Evolutionary conservation across 2,888 invertebrate species (phyloP).

Genomic region (Microdon myrmicae): DNA sequence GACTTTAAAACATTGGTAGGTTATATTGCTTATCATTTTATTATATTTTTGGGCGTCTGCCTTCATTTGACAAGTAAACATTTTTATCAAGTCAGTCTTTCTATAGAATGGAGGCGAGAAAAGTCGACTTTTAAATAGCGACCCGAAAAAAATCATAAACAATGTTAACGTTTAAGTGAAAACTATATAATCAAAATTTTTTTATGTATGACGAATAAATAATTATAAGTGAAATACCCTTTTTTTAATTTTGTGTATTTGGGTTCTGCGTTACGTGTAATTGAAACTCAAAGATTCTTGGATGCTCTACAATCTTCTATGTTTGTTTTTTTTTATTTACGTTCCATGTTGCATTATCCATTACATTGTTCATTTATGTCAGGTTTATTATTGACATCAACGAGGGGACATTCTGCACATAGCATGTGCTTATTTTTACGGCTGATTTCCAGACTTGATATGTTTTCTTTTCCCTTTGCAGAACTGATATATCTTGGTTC

Average conservation of each 20-base stretch:
- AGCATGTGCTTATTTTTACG: constrained; percentile 61
- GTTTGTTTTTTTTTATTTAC: not conserved
- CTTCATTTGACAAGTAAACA: too few relatives aligned
- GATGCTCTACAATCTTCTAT: not conserved
- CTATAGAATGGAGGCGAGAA: too few relatives aligned
- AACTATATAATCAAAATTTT: too few relatives aligned
- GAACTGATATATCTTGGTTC: constrained; percentile 1
- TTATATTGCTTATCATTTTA: too few relatives aligned
- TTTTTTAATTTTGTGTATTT: not conserved
- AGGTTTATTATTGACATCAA: constrained; percentile 56
- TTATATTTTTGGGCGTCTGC: too few relatives aligned
- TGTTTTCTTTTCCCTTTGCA: constrained; percentile 58
- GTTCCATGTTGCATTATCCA: constrained; percentile 12
- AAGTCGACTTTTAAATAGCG: too few relatives aligned
- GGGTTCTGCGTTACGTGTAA: not conserved
- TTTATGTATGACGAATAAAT: too few relatives aligned
- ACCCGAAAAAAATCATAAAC: too few relatives aligned
- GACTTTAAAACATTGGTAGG: too few relatives aligned
- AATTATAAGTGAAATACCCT: too few relatives aligned
- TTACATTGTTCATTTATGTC: constrained; percentile 57
- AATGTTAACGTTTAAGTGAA: too few relatives aligned
- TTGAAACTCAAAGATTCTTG: not conserved
- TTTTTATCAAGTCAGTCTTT: too few relatives aligned
- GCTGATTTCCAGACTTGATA: constrained; percentile 59
- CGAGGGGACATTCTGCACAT: constrained; percentile 64